Evolutionary conservation across 2,888 invertebrate species (phyloP).

Genomic region (Leptinotarsa haldemani): DNA sequence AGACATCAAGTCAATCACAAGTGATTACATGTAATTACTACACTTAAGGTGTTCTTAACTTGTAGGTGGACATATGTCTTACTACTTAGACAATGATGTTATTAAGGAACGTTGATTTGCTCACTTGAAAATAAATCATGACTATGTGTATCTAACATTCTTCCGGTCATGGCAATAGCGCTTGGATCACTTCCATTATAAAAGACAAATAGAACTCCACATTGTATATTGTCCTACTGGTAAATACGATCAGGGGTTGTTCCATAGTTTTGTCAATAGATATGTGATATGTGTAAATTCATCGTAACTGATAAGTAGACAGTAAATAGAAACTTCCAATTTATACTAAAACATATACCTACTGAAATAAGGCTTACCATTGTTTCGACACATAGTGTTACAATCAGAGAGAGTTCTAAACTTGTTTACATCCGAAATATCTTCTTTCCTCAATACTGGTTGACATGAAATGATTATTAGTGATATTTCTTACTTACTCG

Average conservation of each 20-base stretch:
- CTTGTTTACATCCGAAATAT: too few relatives aligned
- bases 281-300: background rate
- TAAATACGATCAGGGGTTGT: background rate
- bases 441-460: too few relatives aligned
- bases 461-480: too few relatives aligned
- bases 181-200: background rate
- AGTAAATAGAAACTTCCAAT: background rate
- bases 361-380: background rate
- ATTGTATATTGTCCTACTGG: background rate
- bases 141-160: background rate
- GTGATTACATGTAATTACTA: slow-evolving; percentile 10
- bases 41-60: background rate
- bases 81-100: background rate
- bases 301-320: background rate
- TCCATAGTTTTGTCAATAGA: background rate
- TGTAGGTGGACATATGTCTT: slow-evolving; percentile 11
- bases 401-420: background rate
- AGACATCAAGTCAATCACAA: slow-evolving; percentile 5
- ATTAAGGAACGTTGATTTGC: background rate
- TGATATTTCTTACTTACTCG: too few relatives aligned
- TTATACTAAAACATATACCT: background rate
- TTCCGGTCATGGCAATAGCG: background rate
- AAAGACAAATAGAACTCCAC: background rate
- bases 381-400: background rate
- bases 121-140: background rate